Conservation (phyloP, 1,140 invertebrate species). For the Diorhabda elongata region DNA sequence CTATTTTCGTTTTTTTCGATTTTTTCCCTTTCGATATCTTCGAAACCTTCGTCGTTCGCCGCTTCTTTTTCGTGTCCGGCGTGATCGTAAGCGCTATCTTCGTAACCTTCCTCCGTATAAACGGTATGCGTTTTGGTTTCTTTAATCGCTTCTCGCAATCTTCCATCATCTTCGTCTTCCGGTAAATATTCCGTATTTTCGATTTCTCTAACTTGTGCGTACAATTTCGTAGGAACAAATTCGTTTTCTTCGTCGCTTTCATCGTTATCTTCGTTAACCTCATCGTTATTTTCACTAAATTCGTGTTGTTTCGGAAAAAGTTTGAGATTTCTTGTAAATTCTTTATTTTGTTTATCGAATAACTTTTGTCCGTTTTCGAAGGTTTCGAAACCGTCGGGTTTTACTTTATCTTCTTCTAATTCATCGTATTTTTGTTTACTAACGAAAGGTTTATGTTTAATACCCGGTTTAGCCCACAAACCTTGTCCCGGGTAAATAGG, state of each 20-base stretch:
- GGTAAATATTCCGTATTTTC: slow-evolving; percentile 60
- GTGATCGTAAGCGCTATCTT: slow-evolving; percentile 73
- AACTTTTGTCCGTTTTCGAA: slow-evolving; percentile 32
- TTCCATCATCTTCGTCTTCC: slow-evolving; percentile 51
- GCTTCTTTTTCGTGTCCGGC: slow-evolving; percentile 66
- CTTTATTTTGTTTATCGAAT: slow-evolving; percentile 29
- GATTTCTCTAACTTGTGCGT: slow-evolving; percentile 62
- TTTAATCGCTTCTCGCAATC: slow-evolving; percentile 62
- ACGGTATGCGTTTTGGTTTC: slow-evolving; percentile 68
- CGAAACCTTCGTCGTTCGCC: slow-evolving; percentile 49
- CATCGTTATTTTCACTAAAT: background rate
- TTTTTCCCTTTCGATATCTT: slow-evolving; percentile 27
- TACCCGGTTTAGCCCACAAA: slow-evolving; percentile 49
- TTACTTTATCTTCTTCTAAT: slow-evolving; percentile 24
- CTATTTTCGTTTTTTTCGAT: slow-evolving; percentile 18
- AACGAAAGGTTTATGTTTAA: slow-evolving; percentile 43
- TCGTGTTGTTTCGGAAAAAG: slow-evolving; percentile 22
- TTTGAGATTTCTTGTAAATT: slow-evolving; percentile 25
- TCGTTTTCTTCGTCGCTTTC: slow-evolving; percentile 45
- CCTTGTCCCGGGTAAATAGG: slow-evolving; percentile 52
- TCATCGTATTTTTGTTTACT: slow-evolving; percentile 28
- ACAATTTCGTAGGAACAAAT: slow-evolving; percentile 63
- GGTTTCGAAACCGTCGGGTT: slow-evolving; percentile 39
- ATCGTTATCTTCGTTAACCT: slow-evolving; percentile 17
- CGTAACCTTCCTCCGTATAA: slow-evolving; percentile 74